These are phyloP conservation scores for Dipodomys spectabilis DNA, from an alignment of 2,113 vertebrate species.

Conservation along the genomic window DNA sequence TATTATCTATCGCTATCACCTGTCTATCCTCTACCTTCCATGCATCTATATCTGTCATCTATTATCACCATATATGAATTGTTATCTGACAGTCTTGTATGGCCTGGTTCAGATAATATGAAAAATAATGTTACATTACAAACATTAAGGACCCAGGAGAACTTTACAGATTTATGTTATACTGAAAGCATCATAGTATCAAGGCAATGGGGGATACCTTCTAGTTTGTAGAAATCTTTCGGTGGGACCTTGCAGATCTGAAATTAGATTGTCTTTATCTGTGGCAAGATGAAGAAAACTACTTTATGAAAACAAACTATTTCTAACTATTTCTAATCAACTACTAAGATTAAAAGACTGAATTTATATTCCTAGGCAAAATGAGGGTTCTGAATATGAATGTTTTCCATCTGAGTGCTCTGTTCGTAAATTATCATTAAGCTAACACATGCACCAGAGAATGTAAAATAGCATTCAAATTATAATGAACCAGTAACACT, in stretches of 20 bases:
- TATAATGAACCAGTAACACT: not conserved
- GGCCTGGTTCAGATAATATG: not conserved
- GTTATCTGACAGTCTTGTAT: not conserved
- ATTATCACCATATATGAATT: not conserved
- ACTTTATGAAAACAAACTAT: not conserved
- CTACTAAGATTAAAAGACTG: not conserved
- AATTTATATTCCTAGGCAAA: not conserved
- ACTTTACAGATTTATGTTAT: not conserved
- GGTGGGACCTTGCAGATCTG: not conserved
- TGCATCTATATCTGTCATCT: no score
- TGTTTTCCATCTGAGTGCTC: not conserved
- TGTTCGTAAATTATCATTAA: not conserved
- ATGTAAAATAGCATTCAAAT: not conserved
- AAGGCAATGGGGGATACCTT: not conserved
- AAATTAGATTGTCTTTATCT: not conserved
- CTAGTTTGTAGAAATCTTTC: not conserved
- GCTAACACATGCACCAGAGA: not conserved
- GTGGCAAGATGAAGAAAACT: not conserved
- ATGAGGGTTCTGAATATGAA: not conserved
- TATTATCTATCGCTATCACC: no score
- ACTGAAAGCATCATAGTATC: not conserved
- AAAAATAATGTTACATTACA: not conserved
- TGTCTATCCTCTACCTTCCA: no score
- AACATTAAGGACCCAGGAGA: not conserved
- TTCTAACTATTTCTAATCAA: not conserved